Conservation (phyloP, 2,797 vertebrate genomes). For the Anguilla obscura region DNA sequence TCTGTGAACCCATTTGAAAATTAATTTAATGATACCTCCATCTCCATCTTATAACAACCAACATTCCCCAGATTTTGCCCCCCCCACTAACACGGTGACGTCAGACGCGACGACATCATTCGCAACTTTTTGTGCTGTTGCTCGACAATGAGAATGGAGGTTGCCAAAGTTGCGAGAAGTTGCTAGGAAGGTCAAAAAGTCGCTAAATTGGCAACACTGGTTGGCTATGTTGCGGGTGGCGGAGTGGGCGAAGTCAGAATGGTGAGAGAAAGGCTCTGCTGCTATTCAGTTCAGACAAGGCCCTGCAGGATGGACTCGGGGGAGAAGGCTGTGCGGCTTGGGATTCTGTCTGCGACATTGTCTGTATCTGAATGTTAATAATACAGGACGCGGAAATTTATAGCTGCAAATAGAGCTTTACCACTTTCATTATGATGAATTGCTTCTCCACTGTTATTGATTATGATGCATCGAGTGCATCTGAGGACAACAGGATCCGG, state of each 20-base stretch:
- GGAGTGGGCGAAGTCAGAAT: not conserved
- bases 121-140: too few species aligned
- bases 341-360: not conserved
- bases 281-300: not conserved
- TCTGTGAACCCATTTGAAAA: not conserved
- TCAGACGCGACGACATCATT: too few species aligned
- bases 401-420: not conserved
- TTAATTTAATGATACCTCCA: too few species aligned
- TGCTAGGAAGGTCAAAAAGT: too few species aligned
- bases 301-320: not conserved
- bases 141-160: too few species aligned
- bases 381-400: not conserved
- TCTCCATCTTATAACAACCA: too few species aligned
- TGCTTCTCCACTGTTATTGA: not conserved
- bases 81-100: too few species aligned
- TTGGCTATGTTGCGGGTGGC: not conserved
- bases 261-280: not conserved
- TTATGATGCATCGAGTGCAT: not conserved
- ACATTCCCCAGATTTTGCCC: too few species aligned
- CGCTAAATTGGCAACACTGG: too few species aligned
- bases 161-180: too few species aligned
- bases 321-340: not conserved
- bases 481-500: not conserved
- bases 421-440: not conserved
- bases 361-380: not conserved